phyloP scores from a whole-genome alignment of 2,797 vertebrate species.

The Sphenopsis melanotis region DNA sequence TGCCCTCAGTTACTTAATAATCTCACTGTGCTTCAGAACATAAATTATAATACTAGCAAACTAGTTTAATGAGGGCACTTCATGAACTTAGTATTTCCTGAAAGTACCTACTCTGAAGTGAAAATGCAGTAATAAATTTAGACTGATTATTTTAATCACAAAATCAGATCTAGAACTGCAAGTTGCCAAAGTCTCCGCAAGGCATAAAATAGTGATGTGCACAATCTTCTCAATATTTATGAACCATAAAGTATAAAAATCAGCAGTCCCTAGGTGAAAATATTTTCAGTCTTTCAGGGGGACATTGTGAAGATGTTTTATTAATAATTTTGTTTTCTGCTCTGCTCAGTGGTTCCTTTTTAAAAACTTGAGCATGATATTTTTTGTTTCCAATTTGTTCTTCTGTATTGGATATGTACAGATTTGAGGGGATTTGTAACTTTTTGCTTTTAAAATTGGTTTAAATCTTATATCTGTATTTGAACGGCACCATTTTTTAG shows the following conservation, averaged over 20 bases:
- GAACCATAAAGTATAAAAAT: neutral
- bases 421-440: neutral
- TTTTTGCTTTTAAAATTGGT: neutral
- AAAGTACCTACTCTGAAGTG: neutral
- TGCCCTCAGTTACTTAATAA: conserved; percentile 7
- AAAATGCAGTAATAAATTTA: neutral
- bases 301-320: neutral
- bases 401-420: neutral
- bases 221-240: conserved; percentile 37
- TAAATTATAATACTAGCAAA: conserved; percentile 6
- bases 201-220: neutral
- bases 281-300: neutral
- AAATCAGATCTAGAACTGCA: neutral
- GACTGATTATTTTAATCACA: conserved; percentile 26
- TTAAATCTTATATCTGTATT: neutral
- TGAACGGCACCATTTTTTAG: neutral
- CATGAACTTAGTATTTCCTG: conserved; percentile 38
- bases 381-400: neutral
- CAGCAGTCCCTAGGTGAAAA: neutral
- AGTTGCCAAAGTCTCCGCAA: conserved; percentile 1
- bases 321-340: neutral
- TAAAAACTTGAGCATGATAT: neutral
- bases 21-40: neutral
- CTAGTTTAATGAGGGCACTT: conserved; percentile 7
- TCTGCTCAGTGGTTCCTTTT: neutral